Evolutionary conservation across 2,888 invertebrate genomes (phyloP).

Genomic region (Acronicta aceris): DNA sequence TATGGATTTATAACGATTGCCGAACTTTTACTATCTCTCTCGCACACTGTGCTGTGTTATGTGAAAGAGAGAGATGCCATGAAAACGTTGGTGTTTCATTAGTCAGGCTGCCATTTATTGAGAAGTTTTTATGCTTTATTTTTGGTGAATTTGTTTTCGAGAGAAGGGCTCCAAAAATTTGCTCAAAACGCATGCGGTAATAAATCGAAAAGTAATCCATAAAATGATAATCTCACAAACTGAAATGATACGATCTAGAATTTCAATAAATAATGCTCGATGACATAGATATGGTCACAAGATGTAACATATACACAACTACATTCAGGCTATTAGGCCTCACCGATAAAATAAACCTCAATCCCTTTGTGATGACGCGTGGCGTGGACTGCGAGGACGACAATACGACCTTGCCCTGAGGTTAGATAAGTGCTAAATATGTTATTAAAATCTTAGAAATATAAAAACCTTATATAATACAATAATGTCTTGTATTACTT

Average conservation of each 20-base stretch:
- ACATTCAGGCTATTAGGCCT: slow-evolving; percentile 47
- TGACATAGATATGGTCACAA: slow-evolving; percentile 29
- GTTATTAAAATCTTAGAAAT: slow-evolving; percentile 7
- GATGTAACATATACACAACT: slow-evolving; percentile 41
- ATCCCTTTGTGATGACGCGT: slow-evolving; percentile 56
- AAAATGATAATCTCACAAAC: not conserved
- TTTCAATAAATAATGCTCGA: not conserved
- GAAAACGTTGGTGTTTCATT: too few relatives aligned
- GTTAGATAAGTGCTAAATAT: slow-evolving; percentile 36
- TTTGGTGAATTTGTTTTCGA: too few relatives aligned
- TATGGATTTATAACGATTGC: too few relatives aligned
- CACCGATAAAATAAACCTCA: slow-evolving; percentile 66
- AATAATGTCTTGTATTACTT: too few relatives aligned
- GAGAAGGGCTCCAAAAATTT: too few relatives aligned
- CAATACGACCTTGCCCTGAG: slow-evolving; percentile 63
- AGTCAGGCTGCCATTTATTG: too few relatives aligned
- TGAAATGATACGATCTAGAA: not conserved
- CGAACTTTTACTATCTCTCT: too few relatives aligned
- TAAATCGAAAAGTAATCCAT: not conserved
- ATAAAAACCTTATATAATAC: too few relatives aligned
- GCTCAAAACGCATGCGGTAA: not conserved
- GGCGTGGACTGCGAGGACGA: slow-evolving; percentile 43
- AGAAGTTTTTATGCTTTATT: too few relatives aligned
- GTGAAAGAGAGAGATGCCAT: too few relatives aligned
- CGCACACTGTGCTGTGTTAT: not conserved